A percentile compares a stretch with the other conserved stretches of the same genome.
These are phyloP conservation scores for Sycophaga agraensis DNA, from an alignment of 1,140 invertebrate species.

Conservation along the genomic window DNA sequence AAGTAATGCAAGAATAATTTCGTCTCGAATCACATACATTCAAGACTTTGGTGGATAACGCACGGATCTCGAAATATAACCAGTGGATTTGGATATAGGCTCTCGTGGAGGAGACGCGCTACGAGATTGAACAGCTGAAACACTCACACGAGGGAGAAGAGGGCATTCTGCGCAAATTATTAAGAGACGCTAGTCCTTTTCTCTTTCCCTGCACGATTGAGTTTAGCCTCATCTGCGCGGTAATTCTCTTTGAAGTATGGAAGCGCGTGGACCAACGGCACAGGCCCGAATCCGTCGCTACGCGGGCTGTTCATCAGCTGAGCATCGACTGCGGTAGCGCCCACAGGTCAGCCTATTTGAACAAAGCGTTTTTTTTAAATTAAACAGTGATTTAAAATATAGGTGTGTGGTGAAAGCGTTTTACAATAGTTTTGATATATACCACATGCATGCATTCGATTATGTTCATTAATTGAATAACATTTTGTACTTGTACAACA, in stretches of 20 bases:
- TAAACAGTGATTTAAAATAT: too few relatives aligned
- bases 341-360: too few relatives aligned
- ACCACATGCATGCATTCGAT: too few relatives aligned
- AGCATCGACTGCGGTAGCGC: conserved; percentile 88
- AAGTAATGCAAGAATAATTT: too few relatives aligned
- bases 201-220: conserved; percentile 90
- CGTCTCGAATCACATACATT: too few relatives aligned
- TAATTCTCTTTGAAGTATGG: conserved; percentile 85
- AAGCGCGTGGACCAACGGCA: conserved; percentile 61
- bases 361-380: too few relatives aligned
- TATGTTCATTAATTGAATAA: too few relatives aligned
- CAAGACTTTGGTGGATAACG: too few relatives aligned
- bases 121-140: conserved; percentile 70
- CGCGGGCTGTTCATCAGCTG: conserved; percentile 70
- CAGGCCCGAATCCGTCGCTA: conserved; percentile 37
- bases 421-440: too few relatives aligned
- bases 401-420: too few relatives aligned
- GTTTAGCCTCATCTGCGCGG: conserved; percentile 81
- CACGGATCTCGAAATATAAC: too few relatives aligned
- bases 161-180: conserved; percentile 66
- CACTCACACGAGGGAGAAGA: conserved; percentile 51
- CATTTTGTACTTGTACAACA: too few relatives aligned
- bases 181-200: conserved; percentile 80
- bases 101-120: conserved; percentile 78
- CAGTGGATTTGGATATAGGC: conserved; percentile 35